These are phyloP conservation scores for Cuculus canorus DNA, from an alignment of 2,797 vertebrate genomes.

Conservation along the genomic window DNA sequence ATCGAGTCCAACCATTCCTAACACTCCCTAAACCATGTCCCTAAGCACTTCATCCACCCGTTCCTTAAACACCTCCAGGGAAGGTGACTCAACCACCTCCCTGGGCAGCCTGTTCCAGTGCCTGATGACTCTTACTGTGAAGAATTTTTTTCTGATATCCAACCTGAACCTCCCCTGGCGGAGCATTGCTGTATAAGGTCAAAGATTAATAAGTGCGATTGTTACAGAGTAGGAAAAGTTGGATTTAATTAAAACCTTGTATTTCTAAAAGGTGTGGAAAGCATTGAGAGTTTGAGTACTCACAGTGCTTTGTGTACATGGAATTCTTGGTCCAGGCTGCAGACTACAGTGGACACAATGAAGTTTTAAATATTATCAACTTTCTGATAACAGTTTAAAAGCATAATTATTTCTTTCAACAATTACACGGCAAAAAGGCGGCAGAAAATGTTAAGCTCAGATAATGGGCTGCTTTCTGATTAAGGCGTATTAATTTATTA, in stretches of 20 bases:
- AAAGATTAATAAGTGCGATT: conserved; percentile 24
- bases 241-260: background rate
- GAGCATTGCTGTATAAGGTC: background rate
- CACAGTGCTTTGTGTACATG: background rate
- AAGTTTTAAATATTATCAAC: background rate
- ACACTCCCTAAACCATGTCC: too few species aligned
- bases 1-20: too few species aligned
- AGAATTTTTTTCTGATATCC: too few species aligned
- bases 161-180: too few species aligned
- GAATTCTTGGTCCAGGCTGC: background rate
- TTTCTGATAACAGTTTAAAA: background rate
- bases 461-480: background rate
- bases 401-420: background rate
- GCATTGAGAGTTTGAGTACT: background rate
- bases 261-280: background rate
- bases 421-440: background rate
- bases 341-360: background rate
- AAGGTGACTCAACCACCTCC: too few species aligned
- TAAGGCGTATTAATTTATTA: background rate
- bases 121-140: too few species aligned
- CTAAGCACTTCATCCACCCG: too few species aligned
- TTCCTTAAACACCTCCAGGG: too few species aligned
- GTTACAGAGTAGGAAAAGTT: background rate
- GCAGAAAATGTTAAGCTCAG: background rate
- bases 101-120: too few species aligned